These are phyloP conservation scores for Chloromyia formosa DNA, from an alignment of 2,888 invertebrate species.

Conservation along the genomic window DNA sequence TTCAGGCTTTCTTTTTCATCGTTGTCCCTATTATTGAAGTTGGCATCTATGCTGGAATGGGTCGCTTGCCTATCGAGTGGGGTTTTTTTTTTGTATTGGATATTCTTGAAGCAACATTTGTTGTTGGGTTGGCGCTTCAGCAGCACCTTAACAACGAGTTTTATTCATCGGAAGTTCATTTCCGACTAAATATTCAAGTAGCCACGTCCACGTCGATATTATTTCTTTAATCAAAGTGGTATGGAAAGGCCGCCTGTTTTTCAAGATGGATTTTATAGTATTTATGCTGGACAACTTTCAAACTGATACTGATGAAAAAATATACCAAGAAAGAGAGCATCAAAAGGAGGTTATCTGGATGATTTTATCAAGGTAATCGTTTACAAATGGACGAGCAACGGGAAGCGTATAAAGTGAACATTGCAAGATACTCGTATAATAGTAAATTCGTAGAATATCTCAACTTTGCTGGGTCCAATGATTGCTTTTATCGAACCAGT, in stretches of 20 bases:
- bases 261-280: too few species aligned
- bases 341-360: neutral
- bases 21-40: too few species aligned
- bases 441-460: too few species aligned
- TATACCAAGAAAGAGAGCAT: neutral
- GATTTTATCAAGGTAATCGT: constrained; percentile 7
- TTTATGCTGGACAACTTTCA: neutral
- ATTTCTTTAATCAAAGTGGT: neutral
- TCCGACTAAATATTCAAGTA: constrained; percentile 10
- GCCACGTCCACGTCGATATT: neutral
- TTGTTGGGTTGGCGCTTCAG: neutral
- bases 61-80: neutral
- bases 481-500: too few species aligned
- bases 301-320: neutral
- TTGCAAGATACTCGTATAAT: neutral
- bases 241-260: neutral
- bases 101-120: neutral
- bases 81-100: neutral
- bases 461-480: too few species aligned
- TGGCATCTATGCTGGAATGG: neutral
- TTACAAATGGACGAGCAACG: neutral
- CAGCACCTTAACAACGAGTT: neutral
- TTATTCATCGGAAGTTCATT: constrained; percentile 27
- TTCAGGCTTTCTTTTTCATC: too few species aligned
- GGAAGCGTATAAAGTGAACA: neutral